Percentiles rank a stretch among this genome's conserved stretches.
phyloP scores from a whole-genome alignment of 2,888 invertebrate genomes.

The Gerosis bhagava region DNA sequence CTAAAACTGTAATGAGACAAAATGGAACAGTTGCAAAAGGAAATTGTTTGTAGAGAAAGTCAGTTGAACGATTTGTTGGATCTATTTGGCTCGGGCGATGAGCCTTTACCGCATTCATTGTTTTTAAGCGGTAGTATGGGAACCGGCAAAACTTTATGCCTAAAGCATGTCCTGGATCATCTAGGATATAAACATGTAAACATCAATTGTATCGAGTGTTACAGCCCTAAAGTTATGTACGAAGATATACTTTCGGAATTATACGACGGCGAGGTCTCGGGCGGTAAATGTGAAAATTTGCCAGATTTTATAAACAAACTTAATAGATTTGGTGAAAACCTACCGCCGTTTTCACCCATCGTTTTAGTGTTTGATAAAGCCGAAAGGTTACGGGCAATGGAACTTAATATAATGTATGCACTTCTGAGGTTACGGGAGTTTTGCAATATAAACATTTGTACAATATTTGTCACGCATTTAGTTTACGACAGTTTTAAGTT shows the following conservation, averaged over 20 bases:
- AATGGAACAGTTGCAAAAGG: constrained; percentile 76
- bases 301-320: constrained; percentile 84
- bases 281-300: constrained; percentile 85
- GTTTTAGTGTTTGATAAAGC: constrained; percentile 91
- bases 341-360: constrained; percentile 64
- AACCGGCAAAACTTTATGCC: constrained; percentile 91
- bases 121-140: constrained; percentile 93
- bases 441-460: constrained; percentile 86
- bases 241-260: constrained; percentile 88
- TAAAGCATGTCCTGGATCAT: constrained; percentile 82
- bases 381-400: constrained; percentile 89
- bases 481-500: constrained; percentile 91
- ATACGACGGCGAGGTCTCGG: constrained; percentile 53
- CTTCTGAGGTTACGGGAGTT: constrained; percentile 89
- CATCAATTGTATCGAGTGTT: constrained; percentile 93
- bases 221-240: constrained; percentile 88
- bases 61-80: constrained; percentile 73
- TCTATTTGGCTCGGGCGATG: constrained; percentile 79
- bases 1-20: constrained; percentile 36
- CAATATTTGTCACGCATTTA: constrained; percentile 89
- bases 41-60: constrained; percentile 74
- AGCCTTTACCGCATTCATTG: constrained; percentile 86
- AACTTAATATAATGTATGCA: constrained; percentile 87
- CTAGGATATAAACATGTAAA: constrained; percentile 83
- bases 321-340: constrained; percentile 49